Base-by-base conservation (phyloP, 2,797 vertebrate species). In the Rhynchonycteris naso region DNA sequence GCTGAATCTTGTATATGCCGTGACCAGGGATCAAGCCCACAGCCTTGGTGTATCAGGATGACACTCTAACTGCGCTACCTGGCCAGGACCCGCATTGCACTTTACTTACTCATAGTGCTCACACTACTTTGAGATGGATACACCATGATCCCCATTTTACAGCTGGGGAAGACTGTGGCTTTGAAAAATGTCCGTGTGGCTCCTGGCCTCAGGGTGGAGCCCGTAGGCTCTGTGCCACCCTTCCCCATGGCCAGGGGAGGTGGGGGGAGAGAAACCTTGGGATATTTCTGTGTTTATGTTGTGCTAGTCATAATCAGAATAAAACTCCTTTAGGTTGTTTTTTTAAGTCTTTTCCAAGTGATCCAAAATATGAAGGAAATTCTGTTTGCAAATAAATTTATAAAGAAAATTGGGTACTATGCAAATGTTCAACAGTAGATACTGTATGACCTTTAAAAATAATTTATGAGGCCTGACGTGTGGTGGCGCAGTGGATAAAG, bases 291-390 rank as follows among this genome's bases (percentile, higher is more conserved):
- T 63, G n/a, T 56, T 85, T 33, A 58, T 47, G 56, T 69, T 10
- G 9, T 83, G 66, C 22, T 74, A 18, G 12, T n/a, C 38, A 85
- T 90, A 52, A 80, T 86, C 61, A 89, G 66, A 94, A 95, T 33
- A 87, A 30, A 91, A 61, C 8, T 18, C 50, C 66, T 52, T 80
- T 43, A 38, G 82, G 43, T 43, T 43, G 3, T 43, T 93, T 93
- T 69, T 65, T n/a, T 11, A 5, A 33, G 21, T 79, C 38, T 63
- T 43, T 92, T 83, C 80, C 78, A 90, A 93, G 84, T 76, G 43
- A 84, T 35, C 58, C 43, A 74, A 96, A 88, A 80, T 35, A 87
- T 11, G 52, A 69, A 94, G 47, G 92, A 90, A 90, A 90, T 38
- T 74, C 63, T 59, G 5, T 54, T 47, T 63, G 30, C 16, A 86